A percentile compares a stretch with the other conserved stretches of the same genome.
Evolutionary conservation across 1,140 invertebrate species (phyloP).

Genomic region (Drosophila mayri): DNA sequence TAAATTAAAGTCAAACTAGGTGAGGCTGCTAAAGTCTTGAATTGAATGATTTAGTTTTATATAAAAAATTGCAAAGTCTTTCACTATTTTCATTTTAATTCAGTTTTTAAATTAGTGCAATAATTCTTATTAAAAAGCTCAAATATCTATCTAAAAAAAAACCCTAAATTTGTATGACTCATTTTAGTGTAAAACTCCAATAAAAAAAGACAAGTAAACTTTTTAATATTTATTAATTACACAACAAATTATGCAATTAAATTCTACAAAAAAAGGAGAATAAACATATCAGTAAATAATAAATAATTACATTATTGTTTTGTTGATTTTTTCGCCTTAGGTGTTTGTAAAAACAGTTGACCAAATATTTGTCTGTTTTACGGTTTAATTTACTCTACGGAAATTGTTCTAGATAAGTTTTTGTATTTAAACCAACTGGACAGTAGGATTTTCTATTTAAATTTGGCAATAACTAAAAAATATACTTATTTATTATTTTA

Average conservation of each 20-base stretch:
- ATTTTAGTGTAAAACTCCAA: not conserved
- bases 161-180: not conserved
- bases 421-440: not conserved
- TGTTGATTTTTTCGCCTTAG: not conserved
- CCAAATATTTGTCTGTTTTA: not conserved
- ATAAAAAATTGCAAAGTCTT: not conserved
- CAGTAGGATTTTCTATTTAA: not conserved
- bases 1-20: not conserved
- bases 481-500: too few relatives aligned
- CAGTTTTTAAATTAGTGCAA: too few relatives aligned
- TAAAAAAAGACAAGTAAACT: not conserved
- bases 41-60: not conserved
- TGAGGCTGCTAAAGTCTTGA: not conserved
- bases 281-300: not conserved
- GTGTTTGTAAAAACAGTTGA: not conserved
- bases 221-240: not conserved
- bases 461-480: not conserved
- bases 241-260: slow-evolving; percentile 10
- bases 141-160: not conserved
- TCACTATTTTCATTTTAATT: not conserved
- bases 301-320: slow-evolving; percentile 4
- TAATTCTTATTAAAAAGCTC: too few relatives aligned
- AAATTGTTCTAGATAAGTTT: not conserved
- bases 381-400: not conserved
- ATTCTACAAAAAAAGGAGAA: not conserved